Evolutionary conservation across 2,888 invertebrate species (phyloP).

Genomic region (Dastarcus helophoroides): DNA sequence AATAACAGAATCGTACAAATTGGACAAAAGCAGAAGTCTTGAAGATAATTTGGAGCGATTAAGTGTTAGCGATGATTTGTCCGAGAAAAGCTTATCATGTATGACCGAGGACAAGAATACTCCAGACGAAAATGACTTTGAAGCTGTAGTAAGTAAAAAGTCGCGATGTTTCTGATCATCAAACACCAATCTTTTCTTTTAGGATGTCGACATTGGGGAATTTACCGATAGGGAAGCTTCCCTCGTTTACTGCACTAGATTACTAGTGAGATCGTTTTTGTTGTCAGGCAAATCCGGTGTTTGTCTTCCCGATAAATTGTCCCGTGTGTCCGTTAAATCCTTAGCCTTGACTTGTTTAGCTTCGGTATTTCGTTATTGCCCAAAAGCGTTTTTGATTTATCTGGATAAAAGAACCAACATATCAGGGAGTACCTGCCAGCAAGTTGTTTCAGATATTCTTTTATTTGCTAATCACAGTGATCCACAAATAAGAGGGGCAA

Average conservation of each 20-base stretch:
- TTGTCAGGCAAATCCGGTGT: conserved; percentile 47
- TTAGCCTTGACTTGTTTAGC: conserved; percentile 72
- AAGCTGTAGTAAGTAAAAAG: conserved; percentile 10
- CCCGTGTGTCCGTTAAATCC: conserved; percentile 84
- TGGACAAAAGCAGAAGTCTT: conserved; percentile 21
- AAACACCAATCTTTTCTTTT: conserved; percentile 19
- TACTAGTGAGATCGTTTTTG: conserved; percentile 62
- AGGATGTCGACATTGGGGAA: conserved; percentile 54
- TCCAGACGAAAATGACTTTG: conserved; percentile 12
- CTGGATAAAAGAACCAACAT: conserved; percentile 45
- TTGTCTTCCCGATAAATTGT: conserved; percentile 59
- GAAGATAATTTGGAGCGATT: conserved; percentile 25
- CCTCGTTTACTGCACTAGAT: conserved; percentile 59
- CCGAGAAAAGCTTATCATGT: conserved; percentile 29
- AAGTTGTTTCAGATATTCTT: conserved; percentile 59
- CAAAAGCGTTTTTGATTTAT: conserved; percentile 56
- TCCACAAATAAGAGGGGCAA: conserved; percentile 69
- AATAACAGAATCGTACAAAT: conserved; percentile 15
- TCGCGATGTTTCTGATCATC: conserved; percentile 7
- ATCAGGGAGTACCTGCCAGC: conserved; percentile 27
- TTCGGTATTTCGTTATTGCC: conserved; percentile 61
- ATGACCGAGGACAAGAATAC: conserved; percentile 22
- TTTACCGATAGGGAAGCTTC: conserved; percentile 53
- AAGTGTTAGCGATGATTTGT: conserved; percentile 29
- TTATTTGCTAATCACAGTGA: conserved; percentile 62